phyloP scores from a whole-genome alignment of 2,113 vertebrate genomes.

The Seriola quinqueradiata region DNA sequence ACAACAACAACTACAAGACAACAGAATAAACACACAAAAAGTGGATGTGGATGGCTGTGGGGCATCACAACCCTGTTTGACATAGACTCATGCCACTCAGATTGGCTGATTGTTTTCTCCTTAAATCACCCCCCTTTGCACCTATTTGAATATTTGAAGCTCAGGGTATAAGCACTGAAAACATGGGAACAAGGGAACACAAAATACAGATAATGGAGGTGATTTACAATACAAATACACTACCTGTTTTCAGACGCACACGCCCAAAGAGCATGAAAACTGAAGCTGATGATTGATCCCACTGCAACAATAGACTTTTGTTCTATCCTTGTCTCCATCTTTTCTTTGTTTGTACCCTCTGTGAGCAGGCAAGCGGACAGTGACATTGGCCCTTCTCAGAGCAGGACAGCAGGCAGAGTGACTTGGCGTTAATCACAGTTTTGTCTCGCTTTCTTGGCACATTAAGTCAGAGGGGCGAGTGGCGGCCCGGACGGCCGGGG shows the following conservation, averaged over 20 bases:
- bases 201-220: conserved; percentile 63
- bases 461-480: conserved; percentile 65
- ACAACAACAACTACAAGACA: conserved; percentile 82
- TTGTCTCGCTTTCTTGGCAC: conserved; percentile 77
- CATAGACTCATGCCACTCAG: conserved; percentile 46
- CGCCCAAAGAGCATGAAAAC: conserved; percentile 61
- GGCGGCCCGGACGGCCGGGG: conserved; percentile 46
- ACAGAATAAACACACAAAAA: conserved; percentile 78
- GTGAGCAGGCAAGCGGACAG: conserved; percentile 70
- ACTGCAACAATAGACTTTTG: conserved; percentile 59
- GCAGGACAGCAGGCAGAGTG: conserved; percentile 74
- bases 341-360: conserved; percentile 61
- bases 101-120: conserved; percentile 73
- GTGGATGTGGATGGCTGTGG: conserved; percentile 59
- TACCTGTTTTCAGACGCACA: conserved; percentile 71
- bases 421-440: conserved; percentile 80
- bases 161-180: conserved; percentile 55
- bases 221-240: conserved; percentile 71
- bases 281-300: conserved; percentile 63
- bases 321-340: conserved; percentile 58
- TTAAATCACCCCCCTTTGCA: conserved; percentile 57
- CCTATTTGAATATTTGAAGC: conserved; percentile 50
- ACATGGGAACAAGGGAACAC: conserved; percentile 61
- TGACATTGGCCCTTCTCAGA: conserved; percentile 72
- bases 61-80: conserved; percentile 59